These are phyloP conservation scores for Lontra canadensis DNA, from an alignment of 2,113 vertebrate species.

Conservation along the genomic window DNA sequence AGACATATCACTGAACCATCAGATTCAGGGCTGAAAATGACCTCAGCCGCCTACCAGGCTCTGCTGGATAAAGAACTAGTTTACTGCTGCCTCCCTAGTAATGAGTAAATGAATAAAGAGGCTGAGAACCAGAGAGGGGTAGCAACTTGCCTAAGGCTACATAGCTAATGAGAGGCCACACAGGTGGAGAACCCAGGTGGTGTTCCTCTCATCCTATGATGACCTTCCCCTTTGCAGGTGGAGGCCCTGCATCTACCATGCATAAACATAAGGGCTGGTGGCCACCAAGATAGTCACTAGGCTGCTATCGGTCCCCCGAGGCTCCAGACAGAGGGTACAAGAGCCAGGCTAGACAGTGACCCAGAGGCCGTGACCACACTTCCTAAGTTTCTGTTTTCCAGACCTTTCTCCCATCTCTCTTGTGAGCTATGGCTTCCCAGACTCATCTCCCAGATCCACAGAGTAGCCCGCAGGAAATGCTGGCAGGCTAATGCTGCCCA, in stretches of 20 bases:
- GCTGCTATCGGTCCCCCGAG: neutral
- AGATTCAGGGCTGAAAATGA: neutral
- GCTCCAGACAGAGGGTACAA: too few species aligned
- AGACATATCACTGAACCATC: neutral
- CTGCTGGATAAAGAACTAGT: neutral
- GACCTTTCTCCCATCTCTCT: neutral
- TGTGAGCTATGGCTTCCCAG: rapidly evolving
- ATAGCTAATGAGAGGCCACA: neutral
- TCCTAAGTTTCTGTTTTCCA: neutral
- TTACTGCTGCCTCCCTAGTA: too few species aligned
- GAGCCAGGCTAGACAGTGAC: neutral
- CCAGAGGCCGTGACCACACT: rapidly evolving
- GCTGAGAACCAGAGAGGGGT: neutral
- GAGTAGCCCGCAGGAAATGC: rapidly evolving
- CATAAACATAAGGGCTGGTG: rapidly evolving
- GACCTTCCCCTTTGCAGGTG: rapidly evolving
- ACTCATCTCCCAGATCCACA: neutral
- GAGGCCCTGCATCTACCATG: too few species aligned
- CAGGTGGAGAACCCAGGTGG: too few species aligned
- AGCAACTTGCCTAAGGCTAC: neutral
- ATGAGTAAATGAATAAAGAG: neutral
- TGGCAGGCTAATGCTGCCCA: rapidly evolving
- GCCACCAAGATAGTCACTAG: neutral
- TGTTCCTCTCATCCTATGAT: rapidly evolving
- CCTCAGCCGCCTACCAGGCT: neutral